Base-by-base conservation (phyloP, 2,888 invertebrate species). In the Corbicula japonica region DNA sequence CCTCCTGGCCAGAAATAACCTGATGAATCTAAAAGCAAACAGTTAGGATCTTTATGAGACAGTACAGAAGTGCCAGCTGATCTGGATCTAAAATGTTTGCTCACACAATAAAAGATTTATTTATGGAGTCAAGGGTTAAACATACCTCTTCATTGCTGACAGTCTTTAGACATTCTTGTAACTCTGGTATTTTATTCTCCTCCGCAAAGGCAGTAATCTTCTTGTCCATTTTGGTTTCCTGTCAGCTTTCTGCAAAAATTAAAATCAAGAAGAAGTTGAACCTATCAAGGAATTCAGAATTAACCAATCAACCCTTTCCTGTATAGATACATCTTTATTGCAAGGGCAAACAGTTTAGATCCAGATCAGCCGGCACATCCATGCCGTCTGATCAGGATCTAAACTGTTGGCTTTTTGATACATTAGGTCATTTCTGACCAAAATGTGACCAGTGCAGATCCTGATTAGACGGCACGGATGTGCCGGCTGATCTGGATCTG, bases 191-290 rank as follows among this genome's bases (percentile, higher is more conserved):
- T 48, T 84, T 79, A 26, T 86, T 84, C 50, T 84, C 83, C 41
- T 86, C 84, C 26, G 83, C 76, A 23, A 86, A 62, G 34, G 41
- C 48, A 26, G 83, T 70, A 38, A 87, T 78, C 62, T 82, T 83
- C 72, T 85, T 84, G 44, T 87, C 87, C 87, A 87, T 87, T 28
- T n/a, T 54, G 5, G 23, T 60, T 21, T 23, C 23, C 8, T 50
- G 18, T 38, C 18, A 38, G 8, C 8, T 12, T 38, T 38, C 18
- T 38, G 18, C 18, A 38, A 38, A 15, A 8, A 38, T 38, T 12
- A 8, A 41, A 41, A 41, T 41, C 41, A 8, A 12, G 10, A 8
- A 15, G 41, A 15, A 41, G 41, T 8, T 8, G 41, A 41, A 41
- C 21, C 3, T 44, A n/a, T n/a, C n/a, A n/a, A n/a, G 44, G 18